Base-by-base conservation (phyloP, 92 coral and sea anemone species). In the Desmophyllum pertusum region DNA sequence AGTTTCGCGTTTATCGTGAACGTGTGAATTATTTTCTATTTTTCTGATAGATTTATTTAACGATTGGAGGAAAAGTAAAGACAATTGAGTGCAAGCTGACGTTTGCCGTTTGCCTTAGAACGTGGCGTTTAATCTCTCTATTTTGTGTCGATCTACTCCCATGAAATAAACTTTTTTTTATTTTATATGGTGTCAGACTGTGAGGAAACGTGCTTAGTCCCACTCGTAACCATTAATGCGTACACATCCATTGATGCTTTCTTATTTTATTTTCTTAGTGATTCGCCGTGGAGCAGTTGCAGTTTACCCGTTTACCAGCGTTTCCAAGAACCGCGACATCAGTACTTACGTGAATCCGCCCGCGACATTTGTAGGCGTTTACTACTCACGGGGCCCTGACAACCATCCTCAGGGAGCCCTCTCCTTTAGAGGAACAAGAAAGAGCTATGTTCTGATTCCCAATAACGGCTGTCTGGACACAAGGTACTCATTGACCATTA, bases 381-480 rank as follows among this genome's bases (percentile, higher is more conserved):
- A 71, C 43, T 85, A 80, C 65, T 43, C 84, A 21, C 40, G 45
- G 65, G 93, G 93, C 11, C 93, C 93, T 27, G 90, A 87, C 75
- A 67, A 85, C 39, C 81, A 78, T 83, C 90, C 93, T 10, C 43
- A 36, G 29, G 93, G 93, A 25, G 88, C 93, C 15, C 27, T 86
- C 31, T 83, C 81, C 67, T 90, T 90, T 81, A 70, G 85, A 25
- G 93, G 93, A 69, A 67, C 50, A 45, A 27, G 85, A 63, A 86
- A 55, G 80, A 83, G 93, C 75, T 90, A 90, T 81, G 93, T 90
- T 23, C 43, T 82, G 23, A 86, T 90, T n/a, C 93, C 93, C n/a
- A 83, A 90, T 81, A 81, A 66, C 72, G 93, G 93, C 53, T 90
- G 93, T 50, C 75, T 90, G 43, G 93, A 90, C 70, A 86, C 83